These are phyloP conservation scores for Campoletis raptor DNA, from an alignment of 2,888 invertebrate species.

Conservation along the genomic window DNA sequence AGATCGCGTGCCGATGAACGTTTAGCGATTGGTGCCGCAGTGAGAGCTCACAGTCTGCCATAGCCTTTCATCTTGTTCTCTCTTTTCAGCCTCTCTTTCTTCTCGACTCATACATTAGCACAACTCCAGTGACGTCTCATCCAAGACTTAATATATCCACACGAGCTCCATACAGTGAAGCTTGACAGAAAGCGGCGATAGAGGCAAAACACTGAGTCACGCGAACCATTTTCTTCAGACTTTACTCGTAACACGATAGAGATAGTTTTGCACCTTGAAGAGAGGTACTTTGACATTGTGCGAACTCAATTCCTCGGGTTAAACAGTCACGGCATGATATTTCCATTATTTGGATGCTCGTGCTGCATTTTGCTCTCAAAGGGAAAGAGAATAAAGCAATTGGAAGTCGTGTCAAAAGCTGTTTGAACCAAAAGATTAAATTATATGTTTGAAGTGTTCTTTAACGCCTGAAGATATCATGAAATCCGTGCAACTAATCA, in stretches of 20 bases:
- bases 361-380: neutral
- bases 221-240: conserved; percentile 46
- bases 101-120: conserved; percentile 46
- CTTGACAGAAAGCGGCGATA: conserved; percentile 52
- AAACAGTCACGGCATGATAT: neutral
- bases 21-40: conserved; percentile 70
- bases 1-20: conserved; percentile 71
- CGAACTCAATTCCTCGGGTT: neutral
- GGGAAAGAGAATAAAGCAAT: neutral
- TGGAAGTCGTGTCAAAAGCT: neutral
- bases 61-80: conserved; percentile 62
- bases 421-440: neutral
- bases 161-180: neutral
- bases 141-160: conserved; percentile 46
- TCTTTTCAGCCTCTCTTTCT: conserved; percentile 43
- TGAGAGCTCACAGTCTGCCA: conserved; percentile 54
- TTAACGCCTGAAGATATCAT: neutral
- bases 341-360: neutral
- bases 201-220: conserved; percentile 52
- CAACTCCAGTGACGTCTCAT: conserved; percentile 23
- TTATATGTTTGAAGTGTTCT: neutral
- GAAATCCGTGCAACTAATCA: neutral
- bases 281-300: conserved; percentile 29
- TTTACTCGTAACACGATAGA: conserved; percentile 36
- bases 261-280: conserved; percentile 44